These are phyloP conservation scores for Catocala fraxini DNA, from an alignment of 2,888 invertebrate genomes.

Conservation along the genomic window DNA sequence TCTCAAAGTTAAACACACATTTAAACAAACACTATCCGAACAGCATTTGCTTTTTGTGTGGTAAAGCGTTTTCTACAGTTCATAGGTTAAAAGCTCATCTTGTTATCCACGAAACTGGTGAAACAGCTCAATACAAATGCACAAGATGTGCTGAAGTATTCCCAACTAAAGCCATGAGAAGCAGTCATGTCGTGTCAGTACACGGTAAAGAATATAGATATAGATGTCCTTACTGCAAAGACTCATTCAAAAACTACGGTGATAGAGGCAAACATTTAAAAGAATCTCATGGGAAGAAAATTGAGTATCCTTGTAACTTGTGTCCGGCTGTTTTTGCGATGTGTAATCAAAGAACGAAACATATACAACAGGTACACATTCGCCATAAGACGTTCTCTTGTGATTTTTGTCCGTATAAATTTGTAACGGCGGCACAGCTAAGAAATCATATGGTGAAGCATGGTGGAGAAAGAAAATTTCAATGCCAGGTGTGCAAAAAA, in stretches of 20 bases:
- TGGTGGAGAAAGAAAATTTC: conserved; percentile 64
- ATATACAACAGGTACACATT: conserved; percentile 74
- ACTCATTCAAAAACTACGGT: conserved; percentile 70
- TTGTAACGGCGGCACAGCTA: conserved; percentile 68
- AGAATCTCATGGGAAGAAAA: conserved; percentile 63
- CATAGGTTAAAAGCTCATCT: conserved; percentile 72
- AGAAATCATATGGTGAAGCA: conserved; percentile 75
- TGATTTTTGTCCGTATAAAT: conserved; percentile 65
- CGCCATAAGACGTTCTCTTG: conserved; percentile 70
- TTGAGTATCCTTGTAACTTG: conserved; percentile 74
- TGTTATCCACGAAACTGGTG: conserved; percentile 58
- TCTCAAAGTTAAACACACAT: conserved; percentile 74
- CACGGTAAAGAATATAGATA: conserved; percentile 65
- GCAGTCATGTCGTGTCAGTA: conserved; percentile 61
- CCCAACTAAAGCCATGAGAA: conserved; percentile 58
- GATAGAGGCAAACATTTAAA: conserved; percentile 70
- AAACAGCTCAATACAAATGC: conserved; percentile 60
- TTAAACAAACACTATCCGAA: conserved; percentile 78
- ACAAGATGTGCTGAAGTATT: conserved; percentile 69
- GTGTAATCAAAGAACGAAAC: conserved; percentile 73
- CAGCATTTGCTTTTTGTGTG: conserved; percentile 77
- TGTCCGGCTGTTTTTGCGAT: conserved; percentile 73
- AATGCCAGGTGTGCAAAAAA: conserved; percentile 82
- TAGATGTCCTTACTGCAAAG: conserved; percentile 70
- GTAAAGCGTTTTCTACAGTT: conserved; percentile 71